Percentiles rank a stretch among this genome's conserved stretches.
Evolutionary conservation across 2,113 vertebrate genomes (phyloP).

Genomic region (Rhabdornis inornatus): DNA sequence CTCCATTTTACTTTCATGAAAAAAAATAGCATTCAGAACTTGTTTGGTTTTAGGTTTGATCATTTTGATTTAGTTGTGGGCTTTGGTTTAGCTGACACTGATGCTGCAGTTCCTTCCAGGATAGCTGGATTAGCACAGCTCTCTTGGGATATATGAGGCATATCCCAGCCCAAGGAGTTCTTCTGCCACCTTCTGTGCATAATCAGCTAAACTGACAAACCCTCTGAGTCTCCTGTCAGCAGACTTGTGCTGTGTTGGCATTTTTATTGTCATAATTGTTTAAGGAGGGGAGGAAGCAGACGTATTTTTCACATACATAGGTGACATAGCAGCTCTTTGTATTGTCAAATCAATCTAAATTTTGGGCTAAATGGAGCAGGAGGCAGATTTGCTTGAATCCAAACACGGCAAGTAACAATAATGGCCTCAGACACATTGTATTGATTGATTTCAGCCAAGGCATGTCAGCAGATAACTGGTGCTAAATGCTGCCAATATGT

Average conservation of each 20-base stretch:
- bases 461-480: neutral
- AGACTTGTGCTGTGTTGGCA: neutral
- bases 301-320: neutral
- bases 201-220: neutral
- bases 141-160: neutral
- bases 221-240: neutral
- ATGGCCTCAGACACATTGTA: neutral
- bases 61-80: neutral
- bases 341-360: neutral
- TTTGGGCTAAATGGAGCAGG: neutral
- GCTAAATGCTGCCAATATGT: neutral
- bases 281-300: neutral
- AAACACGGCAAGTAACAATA: neutral
- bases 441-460: neutral
- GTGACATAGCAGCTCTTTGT: neutral
- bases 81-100: neutral
- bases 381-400: neutral
- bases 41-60: neutral
- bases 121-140: neutral
- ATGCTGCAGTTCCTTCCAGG: neutral
- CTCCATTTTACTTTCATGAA: neutral
- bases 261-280: neutral
- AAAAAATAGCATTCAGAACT: neutral
- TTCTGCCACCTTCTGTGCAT: constrained; percentile 42
- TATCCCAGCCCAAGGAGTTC: neutral